phyloP scores from a whole-genome alignment of 2,797 vertebrate species.

The Tarsius wallacei region DNA sequence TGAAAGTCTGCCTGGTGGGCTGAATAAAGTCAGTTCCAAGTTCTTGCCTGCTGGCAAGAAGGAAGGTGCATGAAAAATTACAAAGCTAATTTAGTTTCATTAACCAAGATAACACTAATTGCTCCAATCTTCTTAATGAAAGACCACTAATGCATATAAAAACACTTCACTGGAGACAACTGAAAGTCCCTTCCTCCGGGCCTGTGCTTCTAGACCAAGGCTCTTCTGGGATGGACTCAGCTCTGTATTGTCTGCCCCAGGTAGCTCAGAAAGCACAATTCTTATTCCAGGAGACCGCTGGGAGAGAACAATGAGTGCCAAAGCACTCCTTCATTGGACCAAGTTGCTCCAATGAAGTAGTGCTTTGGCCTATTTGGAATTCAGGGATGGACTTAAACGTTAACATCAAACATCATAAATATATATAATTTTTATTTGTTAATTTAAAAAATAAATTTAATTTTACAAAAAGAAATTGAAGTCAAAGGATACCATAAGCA shows the following conservation, averaged over 20 bases:
- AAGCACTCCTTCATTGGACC: too few species aligned
- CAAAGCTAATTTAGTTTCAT: slow-evolving; percentile 68
- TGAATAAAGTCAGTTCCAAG: background rate
- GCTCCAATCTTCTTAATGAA: slow-evolving; percentile 64
- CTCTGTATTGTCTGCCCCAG: background rate
- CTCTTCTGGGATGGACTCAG: background rate
- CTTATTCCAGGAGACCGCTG: background rate
- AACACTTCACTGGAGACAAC: background rate
- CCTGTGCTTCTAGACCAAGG: background rate
- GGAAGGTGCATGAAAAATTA: background rate
- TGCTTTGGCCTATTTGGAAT: background rate
- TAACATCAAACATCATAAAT: background rate
- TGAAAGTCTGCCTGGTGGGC: background rate
- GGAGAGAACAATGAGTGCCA: background rate
- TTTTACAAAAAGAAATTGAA: slow-evolving; percentile 3
- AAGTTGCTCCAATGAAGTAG: background rate
- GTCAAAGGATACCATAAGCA: background rate
- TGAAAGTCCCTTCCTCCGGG: background rate
- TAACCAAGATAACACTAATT: slow-evolving; percentile 70
- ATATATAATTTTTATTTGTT: background rate
- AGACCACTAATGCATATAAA: background rate
- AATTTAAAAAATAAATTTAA: background rate
- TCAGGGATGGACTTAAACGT: background rate
- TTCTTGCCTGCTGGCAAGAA: slow-evolving; percentile 22
- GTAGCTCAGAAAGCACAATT: background rate